These are phyloP conservation scores for Nerophis ophidion DNA, from an alignment of 2,113 vertebrate species.

Conservation along the genomic window DNA sequence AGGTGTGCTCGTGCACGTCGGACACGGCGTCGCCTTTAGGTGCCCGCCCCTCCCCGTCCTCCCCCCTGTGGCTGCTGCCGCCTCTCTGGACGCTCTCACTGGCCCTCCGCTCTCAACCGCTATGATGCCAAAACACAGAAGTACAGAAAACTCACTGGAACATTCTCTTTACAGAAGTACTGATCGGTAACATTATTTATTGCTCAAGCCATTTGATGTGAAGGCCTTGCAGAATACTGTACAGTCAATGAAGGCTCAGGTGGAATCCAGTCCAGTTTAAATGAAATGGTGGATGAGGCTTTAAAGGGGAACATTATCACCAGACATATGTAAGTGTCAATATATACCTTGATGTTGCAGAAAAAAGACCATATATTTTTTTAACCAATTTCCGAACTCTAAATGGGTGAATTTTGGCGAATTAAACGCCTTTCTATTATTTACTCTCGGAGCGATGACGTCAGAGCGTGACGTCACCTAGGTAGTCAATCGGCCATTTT, in stretches of 20 bases:
- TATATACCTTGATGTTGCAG: too few relatives aligned
- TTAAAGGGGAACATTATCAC: too few relatives aligned
- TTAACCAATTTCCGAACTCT: too few relatives aligned
- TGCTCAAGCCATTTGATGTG: slow-evolving; percentile 39
- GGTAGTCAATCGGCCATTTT: too few relatives aligned
- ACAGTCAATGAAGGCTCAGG: slow-evolving; percentile 21
- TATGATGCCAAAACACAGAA: slow-evolving; percentile 63
- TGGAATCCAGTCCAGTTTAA: slow-evolving; percentile 11
- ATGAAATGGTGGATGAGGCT: slow-evolving; percentile 11
- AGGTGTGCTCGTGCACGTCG: slow-evolving; percentile 90
- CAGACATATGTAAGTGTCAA: too few relatives aligned
- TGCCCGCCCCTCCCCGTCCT: slow-evolving; percentile 13
- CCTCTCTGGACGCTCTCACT: slow-evolving; percentile 66
- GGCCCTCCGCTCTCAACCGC: slow-evolving; percentile 24
- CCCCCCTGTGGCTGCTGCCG: slow-evolving; percentile 38
- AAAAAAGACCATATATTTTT: too few relatives aligned
- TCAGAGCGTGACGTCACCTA: too few relatives aligned
- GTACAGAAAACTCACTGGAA: slow-evolving; percentile 18
- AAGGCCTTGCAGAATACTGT: slow-evolving; percentile 43
- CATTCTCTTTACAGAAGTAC: slow-evolving; percentile 43
- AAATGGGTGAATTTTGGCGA: too few relatives aligned
- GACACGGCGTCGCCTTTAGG: slow-evolving; percentile 40
- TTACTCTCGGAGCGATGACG: too few relatives aligned
- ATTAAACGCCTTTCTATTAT: too few relatives aligned
- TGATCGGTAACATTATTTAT: slow-evolving; percentile 53